Evolutionary conservation across 2,113 vertebrate genomes (phyloP), one percentile per base, ranked within the genome.

Genomic region (Hemiscyllium ocellatum): DNA sequence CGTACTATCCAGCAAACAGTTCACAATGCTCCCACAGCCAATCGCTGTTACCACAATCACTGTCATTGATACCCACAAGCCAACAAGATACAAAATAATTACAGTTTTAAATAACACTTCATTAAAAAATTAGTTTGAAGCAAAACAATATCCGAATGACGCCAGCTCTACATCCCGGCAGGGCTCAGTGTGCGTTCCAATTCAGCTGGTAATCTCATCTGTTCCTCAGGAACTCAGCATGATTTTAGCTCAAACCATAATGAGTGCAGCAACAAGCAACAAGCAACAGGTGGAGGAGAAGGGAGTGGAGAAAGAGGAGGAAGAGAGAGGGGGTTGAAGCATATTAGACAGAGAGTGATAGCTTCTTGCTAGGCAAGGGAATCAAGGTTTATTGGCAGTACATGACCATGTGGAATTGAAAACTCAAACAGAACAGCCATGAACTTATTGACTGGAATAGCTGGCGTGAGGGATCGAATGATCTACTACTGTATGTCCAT

Each of bases 41-140:
- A 56, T 87, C 85, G 12, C 50, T 0, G 10, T 56, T 15, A 65
- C 56, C 87, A 87, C 85, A 89, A 85, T 8, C 47, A 89, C 17
- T 26, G 50, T 26, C 50, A 65, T 90, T 13, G 29, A 17, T 90
- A 61, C 87, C 13, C 87, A 90, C 33, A 61, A n/a, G 87, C 87
- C n/a, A 56, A 90, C 61, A 65, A n/a, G 87, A 65, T n/a, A n/a
- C 87, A 90, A 33, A 65, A 29, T 90, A 90, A 65, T 90, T n/a
- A 90, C 47, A 56, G 24, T 61, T 89, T 56, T 61, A 33, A 89
- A 56, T 89, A 89, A 89, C 56, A n/a, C 19, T 90, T 61, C 61
- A 61, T 89, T 89, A 56, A 89, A 33, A 26, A 56, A 89, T 47
- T 56, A 61, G 56, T 89, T 56, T 89, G 33, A 65, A 90, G 26